Base-by-base conservation (phyloP, 2,888 invertebrate genomes). In the Oeneis ivallda region DNA sequence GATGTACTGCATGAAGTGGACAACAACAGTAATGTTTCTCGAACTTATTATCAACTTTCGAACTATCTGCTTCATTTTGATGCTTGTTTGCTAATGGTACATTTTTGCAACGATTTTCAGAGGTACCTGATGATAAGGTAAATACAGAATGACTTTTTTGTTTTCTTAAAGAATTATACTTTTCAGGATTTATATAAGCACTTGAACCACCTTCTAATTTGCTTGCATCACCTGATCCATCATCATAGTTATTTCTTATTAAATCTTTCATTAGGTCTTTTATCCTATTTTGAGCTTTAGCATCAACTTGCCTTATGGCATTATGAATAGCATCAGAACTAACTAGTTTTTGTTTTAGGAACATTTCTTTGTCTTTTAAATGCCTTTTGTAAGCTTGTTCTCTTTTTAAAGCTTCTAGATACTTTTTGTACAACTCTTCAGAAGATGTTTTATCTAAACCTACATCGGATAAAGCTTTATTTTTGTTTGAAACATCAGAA, bases 201-300 rank as follows among this genome's bases (percentile, higher is more conserved):
- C 76, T 78, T 15, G 82, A 81, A 26, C 83, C 82, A 17, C 85
- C 84, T 77, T 88, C 87, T 62, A 90, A 72, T 75, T 87, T 89
- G 74, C 87, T 86, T n/a, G 90, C 91, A 75, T 92, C 92, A 8
- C 92, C 92, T 8, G 91, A 91, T 17, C 91, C 90, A 74, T 90
- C 87, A 64, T 87, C 84, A 73, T 88, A 87, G 65, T 90, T 89
- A 69, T 91, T 91, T 70, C 85, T 80, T n/a, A 87, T 84, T 62
- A 92, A 80, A 74, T 92, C 92, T 74, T 89, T 87, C 68, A 91
- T 83, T 52, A 92, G 75, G 65, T 88, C 82, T 70, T 87, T 85
- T 15, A 91, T 73, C 75, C 79, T 83, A 62, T 74, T 82, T 67
- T 78, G 81, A 13, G 78, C 71, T 70, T 82, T 84, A 9, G 70